These are phyloP conservation scores for Exocentrus adspersus DNA, from an alignment of 2,888 invertebrate species.

Conservation along the genomic window DNA sequence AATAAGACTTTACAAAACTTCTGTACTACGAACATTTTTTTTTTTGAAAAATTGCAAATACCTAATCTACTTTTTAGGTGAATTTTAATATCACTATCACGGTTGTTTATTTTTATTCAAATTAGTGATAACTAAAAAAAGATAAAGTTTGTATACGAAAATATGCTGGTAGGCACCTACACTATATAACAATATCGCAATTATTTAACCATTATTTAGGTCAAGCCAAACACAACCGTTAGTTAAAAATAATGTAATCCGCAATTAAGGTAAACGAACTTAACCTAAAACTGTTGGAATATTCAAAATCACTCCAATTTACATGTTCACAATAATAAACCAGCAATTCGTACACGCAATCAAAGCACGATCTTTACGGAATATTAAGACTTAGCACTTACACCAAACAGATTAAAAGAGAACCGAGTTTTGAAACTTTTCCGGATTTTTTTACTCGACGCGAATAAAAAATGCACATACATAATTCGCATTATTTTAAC, in stretches of 20 bases:
- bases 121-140: too few relatives aligned
- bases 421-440: conserved; percentile 5
- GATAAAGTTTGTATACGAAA: too few relatives aligned
- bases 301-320: conserved; percentile 2
- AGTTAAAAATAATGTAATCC: conserved; percentile 1
- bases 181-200: too few relatives aligned
- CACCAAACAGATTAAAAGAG: background rate
- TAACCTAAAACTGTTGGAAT: conserved; percentile 16
- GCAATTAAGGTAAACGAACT: conserved; percentile 19
- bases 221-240: background rate
- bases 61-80: too few relatives aligned
- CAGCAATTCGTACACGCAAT: background rate
- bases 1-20: too few relatives aligned
- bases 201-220: conserved; percentile 1
- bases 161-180: too few relatives aligned
- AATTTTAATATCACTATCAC: too few relatives aligned
- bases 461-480: conserved; percentile 12
- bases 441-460: conserved; percentile 1
- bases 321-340: background rate
- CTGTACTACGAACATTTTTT: too few relatives aligned
- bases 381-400: background rate
- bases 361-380: background rate
- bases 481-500: conserved; percentile 17
- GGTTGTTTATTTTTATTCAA: too few relatives aligned
- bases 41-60: too few relatives aligned